A percentile compares a stretch with the other conserved stretches of the same genome.
Conservation (phyloP, 2,113 vertebrate species). For the Ia io region DNA sequence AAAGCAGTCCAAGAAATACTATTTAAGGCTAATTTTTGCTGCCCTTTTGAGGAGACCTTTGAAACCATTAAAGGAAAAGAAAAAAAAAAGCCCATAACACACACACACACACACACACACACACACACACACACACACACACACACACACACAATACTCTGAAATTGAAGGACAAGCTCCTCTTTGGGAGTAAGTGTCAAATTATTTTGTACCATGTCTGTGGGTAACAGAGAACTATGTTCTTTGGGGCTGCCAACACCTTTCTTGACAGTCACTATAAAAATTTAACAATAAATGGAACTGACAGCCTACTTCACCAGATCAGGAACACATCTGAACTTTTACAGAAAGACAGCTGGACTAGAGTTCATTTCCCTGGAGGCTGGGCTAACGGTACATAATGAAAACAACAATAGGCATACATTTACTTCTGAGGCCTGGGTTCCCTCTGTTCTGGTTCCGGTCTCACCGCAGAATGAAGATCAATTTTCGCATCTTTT, state of each 20-base stretch:
- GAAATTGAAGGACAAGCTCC: constrained; percentile 31
- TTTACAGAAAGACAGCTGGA: not conserved
- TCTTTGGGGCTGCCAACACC: constrained; percentile 51
- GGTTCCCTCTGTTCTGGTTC: constrained; percentile 38
- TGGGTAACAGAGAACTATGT: constrained; percentile 62
- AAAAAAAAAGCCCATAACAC: not conserved
- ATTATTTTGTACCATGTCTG: constrained; percentile 31
- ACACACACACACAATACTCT: not conserved
- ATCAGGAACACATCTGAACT: constrained; percentile 14
- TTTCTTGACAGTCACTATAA: constrained; percentile 61
- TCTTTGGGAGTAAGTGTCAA: constrained; percentile 42
- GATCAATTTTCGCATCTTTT: constrained; percentile 63
- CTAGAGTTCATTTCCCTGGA: constrained; percentile 13
- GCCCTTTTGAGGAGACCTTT: constrained; percentile 62
- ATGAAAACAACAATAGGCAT: not conserved
- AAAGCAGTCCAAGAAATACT: constrained; percentile 59
- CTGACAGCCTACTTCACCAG: constrained; percentile 51
- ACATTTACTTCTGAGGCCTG: not conserved
- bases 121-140: too few relatives aligned
- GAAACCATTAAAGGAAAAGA: constrained; percentile 31
- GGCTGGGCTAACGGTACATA: not conserved
- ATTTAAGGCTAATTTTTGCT: constrained; percentile 69
- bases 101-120: not conserved
- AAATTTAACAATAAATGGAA: constrained; percentile 59
- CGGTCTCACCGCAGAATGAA: constrained; percentile 12